Base-by-base conservation (phyloP, 2,888 invertebrate species). In the Diarsia mendica region DNA sequence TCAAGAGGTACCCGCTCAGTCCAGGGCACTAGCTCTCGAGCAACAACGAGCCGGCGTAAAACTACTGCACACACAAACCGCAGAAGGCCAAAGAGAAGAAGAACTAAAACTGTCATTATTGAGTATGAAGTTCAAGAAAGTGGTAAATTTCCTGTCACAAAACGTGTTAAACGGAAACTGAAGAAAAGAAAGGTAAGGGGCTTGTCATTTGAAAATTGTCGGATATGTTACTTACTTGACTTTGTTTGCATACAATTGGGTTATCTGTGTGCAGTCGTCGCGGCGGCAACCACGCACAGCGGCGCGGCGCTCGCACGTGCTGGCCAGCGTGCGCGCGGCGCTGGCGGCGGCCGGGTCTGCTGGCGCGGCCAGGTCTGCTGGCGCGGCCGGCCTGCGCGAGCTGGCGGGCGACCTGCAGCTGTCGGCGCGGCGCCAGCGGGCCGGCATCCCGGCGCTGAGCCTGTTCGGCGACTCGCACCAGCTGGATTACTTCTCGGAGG, bases 381-480 rank as follows among this genome's bases (percentile, higher is more conserved):
- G 46, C 68, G n/a, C 71, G 33, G 48, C 23, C 33, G 8, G 53
- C 11, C 68, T 6, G 70, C 39, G 68, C 6, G 79, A 83, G 39
- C n/a, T 1, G 51, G 51, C 18, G n/a, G n/a, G 4, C 60, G 39
- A 49, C 66, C n/a, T 18, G 51, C 58, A 6, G 79, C 87, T 90
- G 72, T 33, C 83, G 28, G 70, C 72, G 67, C 89, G 82, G 15
- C 88, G 93, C 15, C 87, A 82, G 44, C 87, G 90, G 61, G 93
- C 92, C 72, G 93, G 91, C 75, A 84, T 92, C 63, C 91, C 93
- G 10, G 67, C 93, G 53, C 92, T 95, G 65, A 92, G 91, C 79
- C 93, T 98, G 51, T 98, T 98, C 90, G 98, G 98, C 15, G 94
- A 96, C 83, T 95, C 96, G 67, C 97, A 98, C 89, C 97, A 97